Evolutionary conservation across 2,888 invertebrate species (phyloP).

Genomic region (Conchocele bisecta): DNA sequence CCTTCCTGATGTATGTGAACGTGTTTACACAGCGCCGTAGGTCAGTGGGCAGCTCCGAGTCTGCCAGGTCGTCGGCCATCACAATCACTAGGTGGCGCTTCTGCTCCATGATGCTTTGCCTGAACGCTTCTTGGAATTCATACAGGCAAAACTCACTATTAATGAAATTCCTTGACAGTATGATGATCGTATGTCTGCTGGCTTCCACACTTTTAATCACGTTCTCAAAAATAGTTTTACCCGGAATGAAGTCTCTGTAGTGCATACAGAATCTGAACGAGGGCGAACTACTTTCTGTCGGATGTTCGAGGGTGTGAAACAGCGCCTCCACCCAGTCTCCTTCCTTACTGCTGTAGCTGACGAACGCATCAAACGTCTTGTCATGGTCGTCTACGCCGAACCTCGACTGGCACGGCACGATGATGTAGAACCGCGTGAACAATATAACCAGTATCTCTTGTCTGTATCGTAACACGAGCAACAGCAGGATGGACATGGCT

Average conservation of each 20-base stretch:
- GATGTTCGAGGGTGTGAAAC: slow-evolving; percentile 88
- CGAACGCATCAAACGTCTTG: slow-evolving; percentile 90
- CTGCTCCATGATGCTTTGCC: slow-evolving; percentile 89
- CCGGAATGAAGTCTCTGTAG: slow-evolving; percentile 71
- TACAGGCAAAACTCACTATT: slow-evolving; percentile 95
- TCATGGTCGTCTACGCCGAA: slow-evolving; percentile 26
- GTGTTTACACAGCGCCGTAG: slow-evolving; percentile 63
- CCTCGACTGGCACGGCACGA: slow-evolving; percentile 66
- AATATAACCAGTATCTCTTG: slow-evolving; percentile 65
- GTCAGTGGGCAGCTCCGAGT: slow-evolving; percentile 85
- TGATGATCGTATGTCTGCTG: slow-evolving; percentile 92
- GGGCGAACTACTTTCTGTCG: slow-evolving; percentile 84
- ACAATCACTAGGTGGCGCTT: slow-evolving; percentile 90
- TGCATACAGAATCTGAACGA: slow-evolving; percentile 70
- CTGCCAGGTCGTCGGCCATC: slow-evolving; percentile 91
- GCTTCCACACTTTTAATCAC: slow-evolving; percentile 94
- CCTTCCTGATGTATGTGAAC: slow-evolving; percentile 64
- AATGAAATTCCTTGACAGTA: slow-evolving; percentile 94
- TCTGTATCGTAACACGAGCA: slow-evolving; percentile 41
- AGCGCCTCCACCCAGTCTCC: slow-evolving; percentile 93
- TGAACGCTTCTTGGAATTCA: slow-evolving; percentile 94
- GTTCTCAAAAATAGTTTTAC: slow-evolving; percentile 89
- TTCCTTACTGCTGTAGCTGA: slow-evolving; percentile 94
- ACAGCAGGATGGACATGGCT: slow-evolving; percentile 20
- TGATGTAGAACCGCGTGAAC: slow-evolving; percentile 72